Conservation (phyloP, 2,113 vertebrate genomes). For the Castor canadensis region DNA sequence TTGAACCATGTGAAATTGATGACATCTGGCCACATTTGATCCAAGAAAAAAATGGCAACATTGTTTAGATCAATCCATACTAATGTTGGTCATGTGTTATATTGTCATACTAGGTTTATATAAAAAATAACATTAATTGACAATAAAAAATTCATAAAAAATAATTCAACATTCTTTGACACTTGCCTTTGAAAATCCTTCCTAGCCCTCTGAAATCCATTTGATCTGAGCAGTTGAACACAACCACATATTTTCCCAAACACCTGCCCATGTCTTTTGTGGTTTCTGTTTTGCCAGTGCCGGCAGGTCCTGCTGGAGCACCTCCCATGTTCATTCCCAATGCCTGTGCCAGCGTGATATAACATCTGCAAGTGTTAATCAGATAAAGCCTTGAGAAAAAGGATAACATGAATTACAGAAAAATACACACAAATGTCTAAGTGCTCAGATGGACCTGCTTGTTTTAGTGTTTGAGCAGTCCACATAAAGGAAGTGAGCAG, state of each 20-base stretch:
- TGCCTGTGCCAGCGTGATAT: conserved; percentile 92
- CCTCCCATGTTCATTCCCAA: conserved; percentile 94
- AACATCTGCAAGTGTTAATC: conserved; percentile 86
- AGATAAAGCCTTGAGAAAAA: background rate
- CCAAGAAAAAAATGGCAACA: background rate
- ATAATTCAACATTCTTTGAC: background rate
- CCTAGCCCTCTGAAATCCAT: conserved; percentile 95
- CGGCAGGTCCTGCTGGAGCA: conserved; percentile 92
- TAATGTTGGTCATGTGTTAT: background rate
- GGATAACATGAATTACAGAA: background rate
- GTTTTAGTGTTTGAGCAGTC: background rate
- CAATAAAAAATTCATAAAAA: background rate
- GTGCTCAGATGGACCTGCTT: background rate
- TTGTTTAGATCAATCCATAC: background rate
- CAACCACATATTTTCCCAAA: conserved; percentile 91
- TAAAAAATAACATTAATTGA: background rate
- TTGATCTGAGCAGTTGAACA: conserved; percentile 95
- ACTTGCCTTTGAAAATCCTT: conserved; percentile 94
- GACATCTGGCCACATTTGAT: background rate
- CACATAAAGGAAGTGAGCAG: background rate
- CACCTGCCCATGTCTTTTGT: conserved; percentile 94
- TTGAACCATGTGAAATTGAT: background rate
- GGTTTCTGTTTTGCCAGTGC: conserved; percentile 95
- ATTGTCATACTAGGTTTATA: background rate
- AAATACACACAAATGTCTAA: rapidly evolving